A percentile compares a stretch with the other conserved stretches of the same genome.
phyloP scores from a whole-genome alignment of 1,140 invertebrate genomes.

The Leptoteleia sp. region DNA sequence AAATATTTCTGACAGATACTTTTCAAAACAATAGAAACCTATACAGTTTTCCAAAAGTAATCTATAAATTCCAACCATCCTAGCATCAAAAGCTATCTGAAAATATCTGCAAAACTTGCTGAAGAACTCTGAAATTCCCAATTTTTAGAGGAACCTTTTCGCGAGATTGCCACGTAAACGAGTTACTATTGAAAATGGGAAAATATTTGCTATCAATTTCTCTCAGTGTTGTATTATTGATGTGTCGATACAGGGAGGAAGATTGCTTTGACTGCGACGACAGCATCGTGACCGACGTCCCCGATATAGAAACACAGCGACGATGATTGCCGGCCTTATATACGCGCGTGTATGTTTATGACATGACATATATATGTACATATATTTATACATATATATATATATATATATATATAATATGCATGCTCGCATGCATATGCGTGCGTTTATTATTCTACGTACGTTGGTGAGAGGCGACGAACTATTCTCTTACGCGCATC shows the following conservation, averaged over 20 bases:
- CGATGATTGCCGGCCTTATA: slow-evolving; percentile 3
- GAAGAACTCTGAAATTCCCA: too few species aligned
- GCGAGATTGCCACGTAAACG: too few species aligned
- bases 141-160: too few species aligned
- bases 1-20: too few species aligned
- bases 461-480: slow-evolving; percentile 7
- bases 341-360: too few species aligned
- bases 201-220: neutral
- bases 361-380: slow-evolving; percentile 3
- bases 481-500: slow-evolving; percentile 25
- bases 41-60: too few species aligned
- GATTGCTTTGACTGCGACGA: slow-evolving; percentile 12
- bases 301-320: slow-evolving; percentile 32
- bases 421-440: neutral
- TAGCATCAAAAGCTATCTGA: too few species aligned
- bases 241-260: neutral
- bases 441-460: slow-evolving; percentile 28
- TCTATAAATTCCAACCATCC: too few species aligned
- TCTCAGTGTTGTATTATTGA: neutral
- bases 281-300: slow-evolving; percentile 23
- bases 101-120: too few species aligned
- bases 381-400: too few species aligned
- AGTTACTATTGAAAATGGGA: too few species aligned
- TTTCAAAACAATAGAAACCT: too few species aligned
- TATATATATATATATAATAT: slow-evolving; percentile 1